phyloP scores from a whole-genome alignment of 2,888 invertebrate species.

The Eumerus sabulonum region DNA sequence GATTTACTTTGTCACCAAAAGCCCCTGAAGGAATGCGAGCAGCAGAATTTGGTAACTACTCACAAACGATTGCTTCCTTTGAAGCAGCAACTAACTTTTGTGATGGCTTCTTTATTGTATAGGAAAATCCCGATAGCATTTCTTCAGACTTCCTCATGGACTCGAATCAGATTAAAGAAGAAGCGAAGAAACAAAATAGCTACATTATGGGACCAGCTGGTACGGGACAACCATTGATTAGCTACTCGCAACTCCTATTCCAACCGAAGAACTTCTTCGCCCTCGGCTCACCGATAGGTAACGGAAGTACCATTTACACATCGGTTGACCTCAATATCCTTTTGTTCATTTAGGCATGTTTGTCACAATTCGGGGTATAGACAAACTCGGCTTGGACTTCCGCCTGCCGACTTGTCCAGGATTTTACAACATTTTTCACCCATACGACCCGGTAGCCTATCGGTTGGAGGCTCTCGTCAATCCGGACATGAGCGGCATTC shows the following conservation, averaged over 20 bases:
- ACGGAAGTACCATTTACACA: not conserved
- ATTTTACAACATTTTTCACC: slow-evolving; percentile 97
- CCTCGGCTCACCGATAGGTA: slow-evolving; percentile 95
- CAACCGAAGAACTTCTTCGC: slow-evolving; percentile 92
- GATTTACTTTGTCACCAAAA: slow-evolving; percentile 93
- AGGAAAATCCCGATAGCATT: slow-evolving; percentile 76
- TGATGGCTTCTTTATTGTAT: no score
- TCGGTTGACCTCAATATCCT: no score
- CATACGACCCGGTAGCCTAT: slow-evolving; percentile 96
- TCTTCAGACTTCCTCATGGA: slow-evolving; percentile 54
- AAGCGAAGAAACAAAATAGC: slow-evolving; percentile 80
- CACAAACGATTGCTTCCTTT: not conserved
- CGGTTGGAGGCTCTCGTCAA: slow-evolving; percentile 94
- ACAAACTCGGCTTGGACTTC: slow-evolving; percentile 90
- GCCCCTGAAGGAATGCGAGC: slow-evolving; percentile 77
- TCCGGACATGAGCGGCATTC: slow-evolving; percentile 85
- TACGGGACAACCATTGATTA: slow-evolving; percentile 88
- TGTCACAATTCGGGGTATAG: slow-evolving; percentile 94
- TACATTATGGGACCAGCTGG: slow-evolving; percentile 86
- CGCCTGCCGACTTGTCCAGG: slow-evolving; percentile 92
- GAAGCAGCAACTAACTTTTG: not conserved
- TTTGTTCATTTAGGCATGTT: slow-evolving; percentile 87
- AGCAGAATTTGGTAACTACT: slow-evolving; percentile 76
- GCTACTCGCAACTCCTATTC: slow-evolving; percentile 90
- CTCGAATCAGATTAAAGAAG: slow-evolving; percentile 67